These are phyloP conservation scores for Drosophila nr. perissopoda DNA, from an alignment of 2,888 invertebrate species.

Conservation along the genomic window DNA sequence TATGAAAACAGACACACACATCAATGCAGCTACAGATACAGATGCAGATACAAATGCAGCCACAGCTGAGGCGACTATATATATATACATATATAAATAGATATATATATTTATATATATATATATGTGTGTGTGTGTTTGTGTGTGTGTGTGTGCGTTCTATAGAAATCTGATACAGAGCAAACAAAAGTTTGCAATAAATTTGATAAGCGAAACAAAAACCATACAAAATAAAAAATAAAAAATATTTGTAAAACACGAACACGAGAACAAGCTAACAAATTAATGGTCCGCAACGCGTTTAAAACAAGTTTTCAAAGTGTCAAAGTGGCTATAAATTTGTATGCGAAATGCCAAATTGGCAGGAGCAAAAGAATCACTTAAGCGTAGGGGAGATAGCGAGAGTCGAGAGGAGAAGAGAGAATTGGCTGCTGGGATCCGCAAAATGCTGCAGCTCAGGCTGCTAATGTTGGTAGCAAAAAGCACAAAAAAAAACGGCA, in stretches of 20 bases:
- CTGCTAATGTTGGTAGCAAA: conserved; percentile 72
- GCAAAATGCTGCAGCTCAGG: conserved; percentile 42
- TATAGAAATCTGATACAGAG: conserved; percentile 56
- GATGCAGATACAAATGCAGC: conserved; percentile 41
- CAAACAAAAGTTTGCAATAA: conserved; percentile 52
- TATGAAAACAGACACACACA: conserved; percentile 37
- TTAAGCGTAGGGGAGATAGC: conserved; percentile 49
- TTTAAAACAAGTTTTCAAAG: conserved; percentile 70
- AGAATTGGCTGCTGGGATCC: conserved; percentile 30
- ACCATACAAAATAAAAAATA: conserved; percentile 18
- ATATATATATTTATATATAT: not conserved
- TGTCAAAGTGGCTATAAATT: conserved; percentile 75
- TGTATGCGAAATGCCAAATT: conserved; percentile 53
- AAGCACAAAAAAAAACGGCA: conserved; percentile 60
- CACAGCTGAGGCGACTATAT: conserved; percentile 52
- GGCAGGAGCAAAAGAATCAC: conserved; percentile 78
- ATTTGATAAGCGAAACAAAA: conserved; percentile 36
- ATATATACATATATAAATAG: conserved; percentile 18
- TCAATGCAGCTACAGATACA: conserved; percentile 27
- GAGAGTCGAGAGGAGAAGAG: conserved; percentile 11
- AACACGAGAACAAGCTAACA: conserved; percentile 25
- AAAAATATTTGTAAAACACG: conserved; percentile 3
- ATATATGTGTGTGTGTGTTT: conserved; percentile 20
- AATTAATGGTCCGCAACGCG: conserved; percentile 62
- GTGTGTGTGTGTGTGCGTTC: conserved; percentile 40